These are phyloP conservation scores for Drosophila oshimai DNA, from an alignment of 1,140 invertebrate genomes.

Conservation along the genomic window DNA sequence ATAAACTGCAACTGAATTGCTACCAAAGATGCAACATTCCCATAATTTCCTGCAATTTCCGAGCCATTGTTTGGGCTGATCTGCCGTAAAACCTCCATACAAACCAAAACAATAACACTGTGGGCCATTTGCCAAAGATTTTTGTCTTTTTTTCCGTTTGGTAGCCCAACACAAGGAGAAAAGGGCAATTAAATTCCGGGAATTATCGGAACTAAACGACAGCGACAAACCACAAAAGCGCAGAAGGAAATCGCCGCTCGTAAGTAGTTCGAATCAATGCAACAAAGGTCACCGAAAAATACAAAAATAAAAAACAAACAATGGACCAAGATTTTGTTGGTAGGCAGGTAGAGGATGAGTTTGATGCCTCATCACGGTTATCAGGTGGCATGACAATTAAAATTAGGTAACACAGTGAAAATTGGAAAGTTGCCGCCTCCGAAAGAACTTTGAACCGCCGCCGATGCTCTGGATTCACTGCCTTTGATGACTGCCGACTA, in stretches of 20 bases:
- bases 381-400: slow-evolving; percentile 82
- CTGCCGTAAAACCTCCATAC: slow-evolving; percentile 53
- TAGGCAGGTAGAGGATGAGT: slow-evolving; percentile 1
- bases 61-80: slow-evolving; percentile 50
- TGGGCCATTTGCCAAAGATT: slow-evolving; percentile 57
- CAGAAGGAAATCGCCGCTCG: slow-evolving; percentile 49
- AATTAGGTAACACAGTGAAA: slow-evolving; percentile 78
- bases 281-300: slow-evolving; percentile 39
- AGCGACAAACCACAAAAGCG: slow-evolving; percentile 68
- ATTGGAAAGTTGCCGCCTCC: slow-evolving; percentile 74
- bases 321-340: not conserved
- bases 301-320: slow-evolving; percentile 51
- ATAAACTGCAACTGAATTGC: slow-evolving; percentile 15
- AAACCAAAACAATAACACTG: slow-evolving; percentile 57
- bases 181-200: slow-evolving; percentile 75
- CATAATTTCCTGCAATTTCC: slow-evolving; percentile 46
- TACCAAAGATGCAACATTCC: slow-evolving; percentile 12
- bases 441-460: slow-evolving; percentile 74
- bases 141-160: not conserved
- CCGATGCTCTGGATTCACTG: slow-evolving; percentile 15
- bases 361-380: slow-evolving; percentile 54
- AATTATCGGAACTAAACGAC: slow-evolving; percentile 40
- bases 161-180: slow-evolving; percentile 40
- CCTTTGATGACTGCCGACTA: slow-evolving; percentile 58
- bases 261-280: slow-evolving; percentile 51